Base-by-base conservation (phyloP, 2,797 vertebrate genomes). In the Aeoliscus strigatus region DNA sequence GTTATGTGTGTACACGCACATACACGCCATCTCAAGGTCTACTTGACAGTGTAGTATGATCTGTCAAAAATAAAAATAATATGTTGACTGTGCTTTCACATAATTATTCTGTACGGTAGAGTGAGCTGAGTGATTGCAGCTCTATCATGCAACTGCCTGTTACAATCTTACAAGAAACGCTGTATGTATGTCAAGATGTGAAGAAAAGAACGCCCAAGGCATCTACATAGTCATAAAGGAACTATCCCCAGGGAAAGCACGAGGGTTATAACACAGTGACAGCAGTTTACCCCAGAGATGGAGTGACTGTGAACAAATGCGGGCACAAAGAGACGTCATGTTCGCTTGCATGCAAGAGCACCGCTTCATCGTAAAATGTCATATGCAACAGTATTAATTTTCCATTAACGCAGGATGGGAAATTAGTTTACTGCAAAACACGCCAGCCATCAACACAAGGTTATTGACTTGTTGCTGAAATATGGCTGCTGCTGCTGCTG, bases 201-300 rank as follows among this genome's bases (percentile, higher is more conserved):
- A 21, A 21, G 18, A 32, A 39, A 39, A 51, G 18, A 36, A 41
- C 16, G 17, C 28, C 12, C 39, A 15, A 16, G 26, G n/a, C 23
- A 38, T 60, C 25, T 35, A 18, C 21, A 5, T 3, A 21, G 25
- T 16, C 2, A 0, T 39, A 39, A 26, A 13, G 41, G 9, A 21
- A 13, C 18, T 27, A 25, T 34, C 45, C 27, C 6, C 23, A 27
- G 39, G 39, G 32, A 51, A 46, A 23, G 40, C 14, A 32, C 9
- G 28, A 3, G n/a, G 30, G 25, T 4, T 54, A 56, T 72, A 73
- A 47, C 53, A 58, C 6, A 48, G 24, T 58, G 77, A 49, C 55
- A 69, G 34, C 9, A 23, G 26, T 64, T 56, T 49, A 45, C 48
- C 33, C 4, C 8, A 8, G 15, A 53, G 55, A 72, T 12, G 12